Evolutionary conservation across 2,888 invertebrate species (phyloP).

Genomic region (Ptilodon capucinus): DNA sequence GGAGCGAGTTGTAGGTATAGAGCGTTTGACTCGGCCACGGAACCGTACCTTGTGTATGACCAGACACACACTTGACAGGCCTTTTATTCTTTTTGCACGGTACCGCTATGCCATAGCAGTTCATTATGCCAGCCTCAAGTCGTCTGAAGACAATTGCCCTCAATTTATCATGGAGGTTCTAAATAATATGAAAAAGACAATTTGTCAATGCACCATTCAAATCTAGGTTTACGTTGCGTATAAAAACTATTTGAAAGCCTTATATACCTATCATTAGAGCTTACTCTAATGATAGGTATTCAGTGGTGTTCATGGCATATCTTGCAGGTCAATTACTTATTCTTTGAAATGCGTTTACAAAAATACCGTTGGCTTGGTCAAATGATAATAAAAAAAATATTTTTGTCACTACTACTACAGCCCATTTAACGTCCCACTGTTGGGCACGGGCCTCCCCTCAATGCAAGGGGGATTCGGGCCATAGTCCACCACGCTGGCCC

Average conservation of each 20-base stretch:
- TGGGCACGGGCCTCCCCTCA: too few relatives aligned
- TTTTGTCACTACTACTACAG: too few relatives aligned
- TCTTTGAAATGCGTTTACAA: neutral
- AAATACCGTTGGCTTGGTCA: too few relatives aligned
- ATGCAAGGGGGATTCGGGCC: too few relatives aligned
- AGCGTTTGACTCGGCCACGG: too few relatives aligned
- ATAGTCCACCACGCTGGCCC: too few relatives aligned
- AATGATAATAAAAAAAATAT: too few relatives aligned
- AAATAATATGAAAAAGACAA: constrained; percentile 4
- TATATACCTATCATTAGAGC: too few relatives aligned
- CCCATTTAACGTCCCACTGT: too few relatives aligned
- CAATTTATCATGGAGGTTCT: constrained; percentile 21
- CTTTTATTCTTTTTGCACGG: constrained; percentile 14
- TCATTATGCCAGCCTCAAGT: constrained; percentile 13
- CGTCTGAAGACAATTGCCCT: constrained; percentile 20
- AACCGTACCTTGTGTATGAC: neutral
- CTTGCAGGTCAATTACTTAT: neutral
- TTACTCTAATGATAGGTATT: neutral
- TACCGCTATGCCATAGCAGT: constrained; percentile 25
- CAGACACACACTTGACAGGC: neutral
- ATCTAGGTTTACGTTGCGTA: neutral
- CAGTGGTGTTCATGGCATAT: neutral
- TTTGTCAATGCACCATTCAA: neutral
- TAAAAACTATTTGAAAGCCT: neutral
- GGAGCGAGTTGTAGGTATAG: too few relatives aligned